A percentile compares a stretch with the other conserved stretches of the same genome.
phyloP scores from a whole-genome alignment of 2,888 invertebrate genomes.

The Petrolisthes cinctipes region DNA sequence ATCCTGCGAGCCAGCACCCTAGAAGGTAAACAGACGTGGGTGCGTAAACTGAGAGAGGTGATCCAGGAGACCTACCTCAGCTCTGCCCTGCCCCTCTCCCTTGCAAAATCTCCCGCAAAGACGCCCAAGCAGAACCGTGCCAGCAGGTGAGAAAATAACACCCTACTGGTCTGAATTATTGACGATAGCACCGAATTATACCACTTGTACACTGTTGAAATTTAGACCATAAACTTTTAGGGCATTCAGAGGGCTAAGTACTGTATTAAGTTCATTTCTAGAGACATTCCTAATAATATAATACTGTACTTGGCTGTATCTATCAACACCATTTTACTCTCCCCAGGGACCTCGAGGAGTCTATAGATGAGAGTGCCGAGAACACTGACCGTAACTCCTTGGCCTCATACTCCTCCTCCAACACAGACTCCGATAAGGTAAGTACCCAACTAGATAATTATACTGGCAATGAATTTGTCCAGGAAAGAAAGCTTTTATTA shows the following conservation, averaged over 20 bases:
- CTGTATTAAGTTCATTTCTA: not conserved
- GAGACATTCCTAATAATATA: too few species aligned
- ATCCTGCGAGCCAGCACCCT: constrained; percentile 81
- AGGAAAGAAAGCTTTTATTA: not conserved
- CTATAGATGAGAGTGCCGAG: constrained; percentile 87
- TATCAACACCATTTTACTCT: too few species aligned
- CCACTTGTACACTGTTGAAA: too few species aligned
- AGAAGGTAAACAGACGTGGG: constrained; percentile 96
- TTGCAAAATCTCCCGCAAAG: constrained; percentile 62
- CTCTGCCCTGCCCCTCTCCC: constrained; percentile 78
- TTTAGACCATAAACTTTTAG: too few species aligned
- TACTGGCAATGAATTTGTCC: not conserved
- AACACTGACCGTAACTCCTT: constrained; percentile 83
- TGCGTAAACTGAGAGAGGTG: constrained; percentile 92
- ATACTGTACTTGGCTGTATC: too few species aligned
- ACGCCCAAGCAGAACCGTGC: constrained; percentile 56
- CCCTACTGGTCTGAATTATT: too few species aligned
- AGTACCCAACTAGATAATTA: constrained; percentile 69
- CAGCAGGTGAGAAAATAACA: constrained; percentile 36
- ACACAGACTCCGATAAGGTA: constrained; percentile 92
- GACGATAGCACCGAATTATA: too few species aligned
- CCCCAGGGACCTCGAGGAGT: constrained; percentile 87
- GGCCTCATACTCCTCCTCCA: constrained; percentile 71
- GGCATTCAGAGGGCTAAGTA: not conserved
- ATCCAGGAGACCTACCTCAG: constrained; percentile 96